Evolutionary conservation across 1,140 invertebrate genomes (phyloP).

Genomic region (Teleopsis dalmanni): DNA sequence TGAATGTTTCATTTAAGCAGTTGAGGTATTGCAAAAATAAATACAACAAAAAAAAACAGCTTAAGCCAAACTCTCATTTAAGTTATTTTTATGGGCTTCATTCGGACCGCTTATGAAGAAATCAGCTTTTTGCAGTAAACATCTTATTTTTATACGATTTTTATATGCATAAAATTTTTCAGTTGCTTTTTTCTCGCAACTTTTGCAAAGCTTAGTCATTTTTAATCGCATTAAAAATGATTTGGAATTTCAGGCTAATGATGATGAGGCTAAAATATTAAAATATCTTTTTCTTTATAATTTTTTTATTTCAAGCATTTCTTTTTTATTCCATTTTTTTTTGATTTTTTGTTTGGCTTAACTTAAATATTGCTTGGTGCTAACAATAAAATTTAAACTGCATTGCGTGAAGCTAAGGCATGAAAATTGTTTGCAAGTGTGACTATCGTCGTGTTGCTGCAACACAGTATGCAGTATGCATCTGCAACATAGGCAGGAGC

Average conservation of each 20-base stretch:
- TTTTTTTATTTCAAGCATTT: neutral
- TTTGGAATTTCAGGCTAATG: slow-evolving; percentile 11
- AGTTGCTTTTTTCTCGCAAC: neutral
- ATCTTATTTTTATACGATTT: neutral
- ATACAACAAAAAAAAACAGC: neutral
- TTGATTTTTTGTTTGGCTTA: too few species aligned
- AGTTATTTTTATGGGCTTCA: neutral
- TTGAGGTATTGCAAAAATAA: neutral
- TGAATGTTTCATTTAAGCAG: too few species aligned
- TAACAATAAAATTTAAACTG: too few species aligned
- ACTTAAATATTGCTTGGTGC: too few species aligned
- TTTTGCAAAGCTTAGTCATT: slow-evolving; percentile 2
- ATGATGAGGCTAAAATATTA: slow-evolving; percentile 10
- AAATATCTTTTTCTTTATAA: neutral
- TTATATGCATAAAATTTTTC: neutral
- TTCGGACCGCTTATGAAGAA: slow-evolving; percentile 5
- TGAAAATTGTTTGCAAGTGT: too few species aligned
- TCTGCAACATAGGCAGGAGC: too few species aligned
- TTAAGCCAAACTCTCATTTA: neutral
- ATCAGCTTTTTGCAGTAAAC: neutral
- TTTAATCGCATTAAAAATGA: slow-evolving; percentile 12
- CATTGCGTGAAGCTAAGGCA: too few species aligned
- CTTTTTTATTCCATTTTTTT: too few species aligned
- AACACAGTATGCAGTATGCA: too few species aligned
- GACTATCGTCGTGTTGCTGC: too few species aligned